These are phyloP conservation scores for Homarus americanus DNA, from an alignment of 1,140 invertebrate species.

Conservation along the genomic window DNA sequence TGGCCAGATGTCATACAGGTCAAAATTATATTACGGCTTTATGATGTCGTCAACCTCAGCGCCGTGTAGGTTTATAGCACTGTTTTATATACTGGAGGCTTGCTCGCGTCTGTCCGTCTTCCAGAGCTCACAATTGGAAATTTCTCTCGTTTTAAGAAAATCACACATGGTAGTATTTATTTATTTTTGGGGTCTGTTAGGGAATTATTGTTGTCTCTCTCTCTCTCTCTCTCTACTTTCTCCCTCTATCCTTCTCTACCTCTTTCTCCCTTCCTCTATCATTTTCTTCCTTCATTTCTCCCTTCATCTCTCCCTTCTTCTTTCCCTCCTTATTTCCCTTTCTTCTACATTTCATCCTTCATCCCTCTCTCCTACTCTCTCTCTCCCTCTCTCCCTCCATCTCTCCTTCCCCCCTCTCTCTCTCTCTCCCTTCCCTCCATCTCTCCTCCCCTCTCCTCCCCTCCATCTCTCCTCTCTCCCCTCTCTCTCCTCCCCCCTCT, in stretches of 20 bases:
- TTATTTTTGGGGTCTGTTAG: not conserved
- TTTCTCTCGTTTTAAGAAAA: slow-evolving; percentile 33
- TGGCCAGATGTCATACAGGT: slow-evolving; percentile 45
- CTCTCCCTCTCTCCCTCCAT: no score
- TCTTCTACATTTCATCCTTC: no score
- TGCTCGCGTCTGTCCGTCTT: not conserved
- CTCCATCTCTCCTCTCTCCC: no score
- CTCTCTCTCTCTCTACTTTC: not conserved
- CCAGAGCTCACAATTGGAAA: not conserved
- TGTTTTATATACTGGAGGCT: slow-evolving; percentile 17
- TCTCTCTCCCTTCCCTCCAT: no score
- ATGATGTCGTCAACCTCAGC: slow-evolving; percentile 43
- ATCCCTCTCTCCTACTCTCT: no score
- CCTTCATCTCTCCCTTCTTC: no score
- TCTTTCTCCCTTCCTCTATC: not conserved
- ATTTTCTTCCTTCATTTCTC: no score
- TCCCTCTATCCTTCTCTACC: not conserved
- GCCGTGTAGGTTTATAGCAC: slow-evolving; percentile 32
- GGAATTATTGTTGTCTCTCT: not conserved
- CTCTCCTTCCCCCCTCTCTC: no score
- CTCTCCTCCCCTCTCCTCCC: no score
- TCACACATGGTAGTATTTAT: slow-evolving; percentile 17
- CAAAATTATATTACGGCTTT: slow-evolving; percentile 49
- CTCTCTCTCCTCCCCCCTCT: not conserved
- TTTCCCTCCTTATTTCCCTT: no score